phyloP scores from a whole-genome alignment of 2,113 vertebrate genomes.

The Trochalopteron elliotii region DNA sequence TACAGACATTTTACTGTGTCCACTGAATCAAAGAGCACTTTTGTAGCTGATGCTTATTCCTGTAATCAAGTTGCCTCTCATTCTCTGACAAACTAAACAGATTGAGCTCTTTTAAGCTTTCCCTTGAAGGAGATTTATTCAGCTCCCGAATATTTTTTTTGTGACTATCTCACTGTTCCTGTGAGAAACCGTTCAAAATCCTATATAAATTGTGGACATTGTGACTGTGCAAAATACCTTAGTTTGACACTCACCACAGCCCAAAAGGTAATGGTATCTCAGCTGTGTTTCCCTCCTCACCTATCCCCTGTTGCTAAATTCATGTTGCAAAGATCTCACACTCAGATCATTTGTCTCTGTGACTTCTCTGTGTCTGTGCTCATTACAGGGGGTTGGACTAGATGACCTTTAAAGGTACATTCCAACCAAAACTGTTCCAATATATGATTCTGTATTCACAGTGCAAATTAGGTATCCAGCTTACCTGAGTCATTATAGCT shows the following conservation, averaged over 20 bases:
- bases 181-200: neutral
- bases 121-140: neutral
- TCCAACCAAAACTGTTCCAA: neutral
- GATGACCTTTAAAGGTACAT: neutral
- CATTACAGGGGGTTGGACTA: neutral
- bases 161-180: neutral
- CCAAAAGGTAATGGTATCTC: neutral
- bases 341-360: neutral
- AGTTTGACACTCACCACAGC: neutral
- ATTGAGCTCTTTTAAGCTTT: neutral
- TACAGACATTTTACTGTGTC: neutral
- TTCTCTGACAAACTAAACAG: neutral
- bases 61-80: conserved; percentile 15
- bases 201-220: neutral
- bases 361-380: neutral
- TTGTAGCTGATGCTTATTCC: conserved; percentile 20
- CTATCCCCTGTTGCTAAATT: neutral
- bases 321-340: neutral
- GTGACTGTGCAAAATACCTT: neutral
- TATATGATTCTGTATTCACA: neutral
- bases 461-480: neutral
- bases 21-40: conserved; percentile 4
- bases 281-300: neutral
- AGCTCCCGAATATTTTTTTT: neutral
- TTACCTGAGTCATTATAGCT: neutral